These are phyloP conservation scores for Silurus glanis DNA, from an alignment of 2,113 vertebrate species.

Conservation along the genomic window DNA sequence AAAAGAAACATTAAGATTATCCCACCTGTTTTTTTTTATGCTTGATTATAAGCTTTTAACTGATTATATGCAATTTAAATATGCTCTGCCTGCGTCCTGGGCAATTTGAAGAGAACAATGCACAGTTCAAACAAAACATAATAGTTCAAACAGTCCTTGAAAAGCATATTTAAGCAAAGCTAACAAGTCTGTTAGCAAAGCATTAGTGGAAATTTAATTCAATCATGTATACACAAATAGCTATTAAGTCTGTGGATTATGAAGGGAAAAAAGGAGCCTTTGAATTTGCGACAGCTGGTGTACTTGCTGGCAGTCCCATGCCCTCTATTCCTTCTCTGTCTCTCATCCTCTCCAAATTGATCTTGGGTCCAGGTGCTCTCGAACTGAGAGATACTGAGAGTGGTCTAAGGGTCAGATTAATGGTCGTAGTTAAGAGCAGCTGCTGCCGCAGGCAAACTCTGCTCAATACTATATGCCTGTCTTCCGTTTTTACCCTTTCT, in stretches of 20 bases:
- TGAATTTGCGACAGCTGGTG: constrained; percentile 37
- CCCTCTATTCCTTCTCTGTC: constrained; percentile 24
- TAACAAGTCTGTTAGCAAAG: neutral
- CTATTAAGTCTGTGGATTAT: neutral
- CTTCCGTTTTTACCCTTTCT: neutral
- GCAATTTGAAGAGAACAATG: neutral
- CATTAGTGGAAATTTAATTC: neutral
- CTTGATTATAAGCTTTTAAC: neutral
- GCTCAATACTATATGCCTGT: neutral
- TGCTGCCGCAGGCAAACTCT: constrained; percentile 36
- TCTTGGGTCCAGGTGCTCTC: constrained; percentile 32
- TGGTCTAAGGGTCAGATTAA: constrained; percentile 39
- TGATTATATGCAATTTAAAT: neutral
- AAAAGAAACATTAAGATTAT: neutral
- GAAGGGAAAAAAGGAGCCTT: neutral
- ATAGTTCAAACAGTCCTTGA: neutral
- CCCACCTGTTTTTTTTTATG: neutral
- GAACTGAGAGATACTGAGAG: constrained; percentile 7
- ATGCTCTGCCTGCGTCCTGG: neutral
- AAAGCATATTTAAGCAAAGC: neutral
- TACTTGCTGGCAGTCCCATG: constrained; percentile 32
- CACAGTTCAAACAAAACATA: neutral
- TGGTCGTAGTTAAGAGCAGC: constrained; percentile 34
- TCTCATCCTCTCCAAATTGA: constrained; percentile 33
- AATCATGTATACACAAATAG: constrained; percentile 2